Evolutionary conservation across 2,797 vertebrate genomes (phyloP), one percentile per base, ranked within the genome.

Genomic region (Gadopsis bispinosus): DNA sequence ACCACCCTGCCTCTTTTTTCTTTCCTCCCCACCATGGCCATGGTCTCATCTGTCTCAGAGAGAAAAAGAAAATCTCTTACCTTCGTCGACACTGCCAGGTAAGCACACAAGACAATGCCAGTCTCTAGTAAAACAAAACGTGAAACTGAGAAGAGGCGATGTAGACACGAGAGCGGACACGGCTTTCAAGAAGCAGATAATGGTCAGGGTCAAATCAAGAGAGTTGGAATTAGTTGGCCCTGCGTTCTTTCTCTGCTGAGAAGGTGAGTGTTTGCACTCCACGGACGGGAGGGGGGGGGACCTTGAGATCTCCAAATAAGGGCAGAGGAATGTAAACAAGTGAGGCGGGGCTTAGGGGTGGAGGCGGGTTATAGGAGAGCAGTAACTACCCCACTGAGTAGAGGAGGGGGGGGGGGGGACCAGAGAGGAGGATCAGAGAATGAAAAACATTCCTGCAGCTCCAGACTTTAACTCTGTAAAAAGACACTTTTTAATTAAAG

Each of bases 301-400:
- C 89, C 93, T 91, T 90, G 88, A 73, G 86, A 93, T 93, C 78
- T 87, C 93, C 95, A 94, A 95, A 94, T 95, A 96, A 92, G 94
- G 94, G 83, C 91, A 92, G 29, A 92, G 94, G 95, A 96, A 95
- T 94, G 95, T 96, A 96, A 98, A 97, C 95, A 96, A 13, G 69
- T 89, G 87, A 89, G 96, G 96, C 76, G 95, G 95, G 89, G 93
- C 77, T 88, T 83, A 19, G 69, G 80, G 69, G 85, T 66, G 84
- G 82, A 84, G 91, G 92, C 86, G 93, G 83, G 89, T 43, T 16
- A 3, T 69, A 83, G 77, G 79, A 77, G 79, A 76, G 78, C 83
- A 91, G 96, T 95, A 96, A 97, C 93, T 90, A 92, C 92, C 91
- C 91, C 88, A 80, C 55, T 78, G 64, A 70, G 79, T 74, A 59